Conservation (phyloP, 2,113 vertebrate genomes). For the Meles meles region DNA sequence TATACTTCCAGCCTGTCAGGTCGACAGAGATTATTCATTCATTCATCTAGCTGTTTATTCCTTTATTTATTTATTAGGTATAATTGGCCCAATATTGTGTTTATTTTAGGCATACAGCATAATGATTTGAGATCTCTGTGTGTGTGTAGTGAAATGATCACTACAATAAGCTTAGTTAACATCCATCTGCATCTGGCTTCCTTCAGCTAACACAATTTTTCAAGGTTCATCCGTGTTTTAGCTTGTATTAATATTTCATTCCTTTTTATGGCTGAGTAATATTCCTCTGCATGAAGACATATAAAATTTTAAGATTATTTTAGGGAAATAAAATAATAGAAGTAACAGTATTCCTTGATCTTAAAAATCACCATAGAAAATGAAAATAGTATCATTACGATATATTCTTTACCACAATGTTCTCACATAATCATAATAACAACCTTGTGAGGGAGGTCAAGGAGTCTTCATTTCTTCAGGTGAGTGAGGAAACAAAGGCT, state of each 20-base stretch:
- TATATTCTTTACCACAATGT: background rate
- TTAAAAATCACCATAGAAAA: background rate
- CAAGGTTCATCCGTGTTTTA: no score
- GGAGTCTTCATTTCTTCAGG: background rate
- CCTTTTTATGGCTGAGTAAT: no score
- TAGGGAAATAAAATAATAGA: background rate
- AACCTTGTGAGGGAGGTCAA: background rate
- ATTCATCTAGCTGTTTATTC: background rate
- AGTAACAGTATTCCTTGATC: background rate
- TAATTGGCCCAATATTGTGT: background rate
- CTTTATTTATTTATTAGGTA: background rate
- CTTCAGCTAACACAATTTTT: no score
- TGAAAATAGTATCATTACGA: background rate
- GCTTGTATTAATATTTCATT: no score
- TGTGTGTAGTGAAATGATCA: background rate
- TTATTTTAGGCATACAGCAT: background rate
- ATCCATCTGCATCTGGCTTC: background rate
- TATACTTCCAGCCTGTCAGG: background rate
- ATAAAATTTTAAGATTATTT: background rate
- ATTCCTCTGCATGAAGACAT: background rate
- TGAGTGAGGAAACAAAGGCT: background rate
- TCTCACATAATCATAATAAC: background rate
- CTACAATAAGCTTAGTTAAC: background rate
- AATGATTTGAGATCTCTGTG: background rate
- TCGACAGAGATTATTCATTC: background rate